These are phyloP conservation scores for Pterobdella sp. DNA, from an alignment of 2,888 invertebrate species.

Conservation along the genomic window DNA sequence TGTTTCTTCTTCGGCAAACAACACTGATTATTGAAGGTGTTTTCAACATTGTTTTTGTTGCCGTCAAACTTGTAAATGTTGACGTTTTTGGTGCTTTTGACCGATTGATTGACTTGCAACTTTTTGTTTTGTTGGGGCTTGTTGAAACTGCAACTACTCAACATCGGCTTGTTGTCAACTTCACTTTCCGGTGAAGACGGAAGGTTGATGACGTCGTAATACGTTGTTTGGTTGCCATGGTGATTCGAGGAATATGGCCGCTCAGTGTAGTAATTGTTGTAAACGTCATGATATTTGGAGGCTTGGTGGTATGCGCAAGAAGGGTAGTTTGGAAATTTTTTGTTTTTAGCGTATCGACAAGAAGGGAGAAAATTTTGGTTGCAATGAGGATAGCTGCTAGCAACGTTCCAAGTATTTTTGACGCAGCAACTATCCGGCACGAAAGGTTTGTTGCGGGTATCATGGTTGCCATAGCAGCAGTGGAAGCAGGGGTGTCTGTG, in stretches of 20 bases:
- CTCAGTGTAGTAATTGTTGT: not conserved
- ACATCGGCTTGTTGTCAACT: not conserved
- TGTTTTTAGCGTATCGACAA: not conserved
- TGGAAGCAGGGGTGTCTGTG: too few relatives aligned
- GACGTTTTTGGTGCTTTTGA: not conserved
- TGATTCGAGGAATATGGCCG: too few relatives aligned
- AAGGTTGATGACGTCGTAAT: slow-evolving; percentile 5
- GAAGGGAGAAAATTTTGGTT: not conserved
- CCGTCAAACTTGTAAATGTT: not conserved
- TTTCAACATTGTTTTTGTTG: not conserved
- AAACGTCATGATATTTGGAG: slow-evolving; percentile 14
- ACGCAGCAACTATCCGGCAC: not conserved
- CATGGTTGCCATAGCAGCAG: not conserved
- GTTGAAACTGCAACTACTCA: not conserved
- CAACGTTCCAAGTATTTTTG: not conserved
- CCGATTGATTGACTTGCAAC: too few relatives aligned
- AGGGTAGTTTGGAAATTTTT: not conserved
- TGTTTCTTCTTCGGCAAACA: not conserved
- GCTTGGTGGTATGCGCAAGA: slow-evolving; percentile 9
- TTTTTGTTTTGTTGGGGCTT: not conserved
- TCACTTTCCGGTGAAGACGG: slow-evolving; percentile 29
- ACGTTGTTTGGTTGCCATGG: slow-evolving; percentile 5
- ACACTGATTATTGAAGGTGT: not conserved
- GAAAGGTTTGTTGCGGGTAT: not conserved
- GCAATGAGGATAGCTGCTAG: not conserved